A percentile compares a stretch with the other conserved stretches of the same genome.
phyloP scores from a whole-genome alignment of 2,113 vertebrate genomes.

The Amblyornis subalaris region DNA sequence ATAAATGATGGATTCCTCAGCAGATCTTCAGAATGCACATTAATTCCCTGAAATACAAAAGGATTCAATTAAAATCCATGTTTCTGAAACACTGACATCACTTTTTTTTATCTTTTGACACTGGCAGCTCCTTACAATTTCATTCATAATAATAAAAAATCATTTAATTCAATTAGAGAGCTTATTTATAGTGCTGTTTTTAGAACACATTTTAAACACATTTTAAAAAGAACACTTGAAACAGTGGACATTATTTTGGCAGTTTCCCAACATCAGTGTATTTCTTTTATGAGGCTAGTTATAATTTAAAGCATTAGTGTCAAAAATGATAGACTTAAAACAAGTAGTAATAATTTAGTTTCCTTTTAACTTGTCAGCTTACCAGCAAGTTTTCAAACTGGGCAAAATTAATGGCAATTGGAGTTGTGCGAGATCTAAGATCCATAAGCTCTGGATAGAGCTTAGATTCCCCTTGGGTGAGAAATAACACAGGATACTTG shows the following conservation, averaged over 20 bases:
- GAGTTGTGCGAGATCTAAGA: constrained; percentile 86
- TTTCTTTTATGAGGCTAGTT: neutral
- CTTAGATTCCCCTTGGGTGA: constrained; percentile 89
- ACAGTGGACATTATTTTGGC: neutral
- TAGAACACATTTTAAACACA: neutral
- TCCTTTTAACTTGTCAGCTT: constrained; percentile 37
- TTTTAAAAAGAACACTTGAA: neutral
- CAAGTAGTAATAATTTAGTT: neutral
- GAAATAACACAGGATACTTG: constrained; percentile 94
- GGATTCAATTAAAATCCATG: neutral
- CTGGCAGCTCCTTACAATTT: neutral
- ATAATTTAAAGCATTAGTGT: neutral
- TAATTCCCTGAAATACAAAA: constrained; percentile 83
- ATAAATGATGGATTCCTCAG: constrained; percentile 82
- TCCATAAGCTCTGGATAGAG: constrained; percentile 94
- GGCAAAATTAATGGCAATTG: constrained; percentile 93
- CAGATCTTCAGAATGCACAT: constrained; percentile 90
- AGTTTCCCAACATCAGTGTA: neutral
- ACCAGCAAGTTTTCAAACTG: constrained; percentile 96
- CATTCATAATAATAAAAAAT: neutral
- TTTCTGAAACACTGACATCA: neutral
- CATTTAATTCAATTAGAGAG: neutral
- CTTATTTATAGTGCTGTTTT: neutral
- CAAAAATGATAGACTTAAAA: neutral
- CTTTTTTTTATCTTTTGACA: neutral